phyloP scores from a whole-genome alignment of 1,140 invertebrate species.

The Triops longicaudatus region DNA sequence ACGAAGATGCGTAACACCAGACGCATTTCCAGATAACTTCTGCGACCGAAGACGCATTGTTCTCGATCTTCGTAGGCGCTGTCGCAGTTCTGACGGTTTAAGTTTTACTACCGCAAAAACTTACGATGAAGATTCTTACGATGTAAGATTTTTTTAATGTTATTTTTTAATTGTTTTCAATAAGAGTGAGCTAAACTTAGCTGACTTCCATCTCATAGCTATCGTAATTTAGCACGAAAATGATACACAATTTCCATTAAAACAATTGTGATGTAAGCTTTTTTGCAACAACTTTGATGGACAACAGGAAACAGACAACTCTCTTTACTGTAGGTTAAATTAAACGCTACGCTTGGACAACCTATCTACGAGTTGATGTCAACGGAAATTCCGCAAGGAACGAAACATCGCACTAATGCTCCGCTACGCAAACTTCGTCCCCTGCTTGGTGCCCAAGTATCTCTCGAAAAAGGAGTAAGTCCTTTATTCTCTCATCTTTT shows the following conservation, averaged over 20 bases:
- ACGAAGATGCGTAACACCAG: background rate
- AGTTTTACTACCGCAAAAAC: constrained; percentile 19
- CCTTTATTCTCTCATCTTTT: background rate
- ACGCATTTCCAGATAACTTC: background rate
- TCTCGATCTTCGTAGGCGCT: constrained; percentile 22
- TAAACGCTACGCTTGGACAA: background rate
- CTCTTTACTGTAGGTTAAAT: background rate
- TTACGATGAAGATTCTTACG: background rate
- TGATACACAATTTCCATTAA: too few relatives aligned
- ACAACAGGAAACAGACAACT: too few relatives aligned
- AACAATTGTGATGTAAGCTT: too few relatives aligned
- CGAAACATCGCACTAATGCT: background rate
- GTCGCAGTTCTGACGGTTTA: constrained; percentile 19
- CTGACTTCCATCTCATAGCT: too few relatives aligned
- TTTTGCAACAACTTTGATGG: too few relatives aligned
- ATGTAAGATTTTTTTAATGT: background rate
- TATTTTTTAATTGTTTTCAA: too few relatives aligned
- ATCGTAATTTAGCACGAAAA: too few relatives aligned
- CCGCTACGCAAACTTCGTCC: background rate
- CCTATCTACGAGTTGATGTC: background rate
- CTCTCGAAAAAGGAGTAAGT: background rate
- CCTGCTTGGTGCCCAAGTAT: background rate
- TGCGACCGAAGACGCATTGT: background rate
- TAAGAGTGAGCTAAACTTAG: too few relatives aligned
- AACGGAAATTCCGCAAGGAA: background rate